These are phyloP conservation scores for human DNA, from an alignment of 2,113 vertebrate species.

Conservation along the genomic window DNA sequence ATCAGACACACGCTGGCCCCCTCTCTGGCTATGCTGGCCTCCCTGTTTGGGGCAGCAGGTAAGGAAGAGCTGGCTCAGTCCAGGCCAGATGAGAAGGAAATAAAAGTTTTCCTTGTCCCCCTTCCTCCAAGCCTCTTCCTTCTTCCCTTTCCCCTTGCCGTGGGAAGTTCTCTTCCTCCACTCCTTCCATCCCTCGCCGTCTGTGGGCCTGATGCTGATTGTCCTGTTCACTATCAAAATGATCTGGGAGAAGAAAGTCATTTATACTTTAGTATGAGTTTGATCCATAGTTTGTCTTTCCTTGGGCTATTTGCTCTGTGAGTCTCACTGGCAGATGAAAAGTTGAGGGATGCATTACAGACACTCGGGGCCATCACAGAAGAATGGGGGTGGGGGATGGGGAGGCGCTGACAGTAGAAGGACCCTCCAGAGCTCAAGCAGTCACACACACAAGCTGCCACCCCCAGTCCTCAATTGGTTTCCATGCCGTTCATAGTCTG, in stretches of 20 bases:
- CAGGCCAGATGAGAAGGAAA: background rate
- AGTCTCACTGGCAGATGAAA: background rate
- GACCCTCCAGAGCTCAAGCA: background rate
- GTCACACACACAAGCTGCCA: accelerated
- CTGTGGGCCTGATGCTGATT: background rate
- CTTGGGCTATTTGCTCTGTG: background rate
- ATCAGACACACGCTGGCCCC: background rate
- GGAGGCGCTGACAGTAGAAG: background rate
- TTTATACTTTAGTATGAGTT: background rate
- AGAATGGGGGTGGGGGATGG: background rate
- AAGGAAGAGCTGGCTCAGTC: background rate
- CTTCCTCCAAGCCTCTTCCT: background rate
- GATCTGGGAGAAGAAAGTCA: background rate
- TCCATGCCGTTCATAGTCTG: background rate
- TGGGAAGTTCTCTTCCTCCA: background rate
- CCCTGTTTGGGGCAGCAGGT: background rate
- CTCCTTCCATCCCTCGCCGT: too few relatives aligned
- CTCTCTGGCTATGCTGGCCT: background rate
- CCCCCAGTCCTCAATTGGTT: background rate
- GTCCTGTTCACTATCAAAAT: background rate
- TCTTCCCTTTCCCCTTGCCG: background rate
- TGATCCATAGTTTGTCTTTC: background rate
- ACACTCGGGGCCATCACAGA: background rate
- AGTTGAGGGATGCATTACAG: accelerated
- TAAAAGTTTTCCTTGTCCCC: background rate